Base-by-base conservation (phyloP, 2,113 vertebrate genomes). In the Chroicocephalus ridibundus region DNA sequence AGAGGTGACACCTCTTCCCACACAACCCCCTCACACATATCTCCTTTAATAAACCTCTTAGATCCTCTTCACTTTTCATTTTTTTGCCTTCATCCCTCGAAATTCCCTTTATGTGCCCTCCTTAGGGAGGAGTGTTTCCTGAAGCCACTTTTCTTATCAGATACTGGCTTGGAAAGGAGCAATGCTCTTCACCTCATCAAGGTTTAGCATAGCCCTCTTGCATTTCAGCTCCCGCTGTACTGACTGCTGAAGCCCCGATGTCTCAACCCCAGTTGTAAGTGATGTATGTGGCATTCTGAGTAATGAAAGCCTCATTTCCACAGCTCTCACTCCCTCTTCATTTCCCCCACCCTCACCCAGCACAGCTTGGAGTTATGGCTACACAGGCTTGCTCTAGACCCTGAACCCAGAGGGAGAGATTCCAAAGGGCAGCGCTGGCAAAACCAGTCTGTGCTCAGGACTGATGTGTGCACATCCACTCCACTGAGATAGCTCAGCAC, bases 381-480 rank as follows among this genome's bases (percentile, higher is more conserved):
- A 11, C 42, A n/a, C 6, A 38, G 19, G 20, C 20, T 78, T 78
- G 10, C 34, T 60, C 31, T 68, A 44, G 11, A 65, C 8, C 13
- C 13, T 66, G 55, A 64, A 60, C 11, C 2, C 17, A 60, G 12
- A 86, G 17, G 5, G 5, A 75, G 6, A 75, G 2, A 32, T 91
- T 91, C 31, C 32, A 42, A 32, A 78, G n/a, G 13, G 47, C 47
- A 47, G 8, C 0, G 0, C 13, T 57, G 38, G 31, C n/a, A 77
- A 44, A 51, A 78, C 3, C 1, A 1, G 3, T n/a, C 20, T 74
- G 19, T 57, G 13, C 20, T 77, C 11, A 62, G 71, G 62, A 51
- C 20, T 36, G 60, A 49, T n/a, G 16, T 1, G 0, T 29, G 13
- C 14, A 64, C 5, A 44, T 57, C 24, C 26, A 34, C 10, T 60